Percentiles rank a stretch among this genome's conserved stretches.
Conservation (phyloP, 2,888 invertebrate genomes). For the Drosophila pseudotalamancana region DNA sequence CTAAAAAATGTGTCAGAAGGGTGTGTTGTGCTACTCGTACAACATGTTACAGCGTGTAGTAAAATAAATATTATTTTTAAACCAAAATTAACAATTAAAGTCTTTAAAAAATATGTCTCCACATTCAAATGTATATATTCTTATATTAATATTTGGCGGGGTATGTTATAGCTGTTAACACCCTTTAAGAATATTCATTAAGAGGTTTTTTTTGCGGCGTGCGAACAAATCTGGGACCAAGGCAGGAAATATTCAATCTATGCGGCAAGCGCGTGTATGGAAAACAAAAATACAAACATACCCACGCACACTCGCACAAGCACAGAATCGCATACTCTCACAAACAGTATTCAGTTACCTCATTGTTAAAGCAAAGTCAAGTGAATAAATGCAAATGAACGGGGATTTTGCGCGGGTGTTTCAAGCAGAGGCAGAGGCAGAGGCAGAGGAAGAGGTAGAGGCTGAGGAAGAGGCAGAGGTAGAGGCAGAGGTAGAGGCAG, state of each 20-base stretch:
- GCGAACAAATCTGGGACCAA: constrained; percentile 58
- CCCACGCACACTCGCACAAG: not conserved
- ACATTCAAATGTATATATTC: not conserved
- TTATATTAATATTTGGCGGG: not conserved
- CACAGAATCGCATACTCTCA: not conserved
- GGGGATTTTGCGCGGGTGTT: constrained; percentile 20
- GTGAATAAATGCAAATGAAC: constrained; percentile 76
- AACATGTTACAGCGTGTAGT: not conserved
- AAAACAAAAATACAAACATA: constrained; percentile 29
- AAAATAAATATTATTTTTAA: too few relatives aligned
- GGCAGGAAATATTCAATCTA: constrained; percentile 75
- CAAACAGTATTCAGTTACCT: constrained; percentile 32
- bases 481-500: too few relatives aligned
- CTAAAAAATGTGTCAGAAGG: not conserved
- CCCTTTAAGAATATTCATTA: not conserved
- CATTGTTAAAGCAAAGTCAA: constrained; percentile 77
- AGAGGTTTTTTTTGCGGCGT: constrained; percentile 34
- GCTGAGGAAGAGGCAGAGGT: too few relatives aligned
- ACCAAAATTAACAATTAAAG: too few relatives aligned
- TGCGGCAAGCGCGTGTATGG: constrained; percentile 56
- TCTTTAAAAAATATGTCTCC: too few relatives aligned
- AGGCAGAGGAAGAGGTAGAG: too few relatives aligned
- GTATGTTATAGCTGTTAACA: constrained; percentile 3
- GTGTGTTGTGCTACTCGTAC: not conserved
- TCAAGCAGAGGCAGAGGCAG: constrained; percentile 8